phyloP scores from a whole-genome alignment of 2,888 invertebrate species.

The Scaptomyza reducta region DNA sequence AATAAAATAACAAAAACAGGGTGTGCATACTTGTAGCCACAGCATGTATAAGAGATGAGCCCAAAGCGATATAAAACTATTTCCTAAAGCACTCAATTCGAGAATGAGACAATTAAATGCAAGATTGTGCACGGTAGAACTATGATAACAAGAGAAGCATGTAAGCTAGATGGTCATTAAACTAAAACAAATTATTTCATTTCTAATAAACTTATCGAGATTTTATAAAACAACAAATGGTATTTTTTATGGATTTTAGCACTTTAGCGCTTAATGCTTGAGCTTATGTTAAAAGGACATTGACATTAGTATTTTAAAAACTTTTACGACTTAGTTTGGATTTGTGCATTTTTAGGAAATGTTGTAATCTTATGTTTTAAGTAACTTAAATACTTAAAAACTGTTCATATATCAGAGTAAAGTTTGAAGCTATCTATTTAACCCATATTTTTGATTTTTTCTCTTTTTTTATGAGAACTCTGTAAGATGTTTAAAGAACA shows the following conservation, averaged over 20 bases:
- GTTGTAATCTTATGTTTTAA: too few species aligned
- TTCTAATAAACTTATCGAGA: not conserved
- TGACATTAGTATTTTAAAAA: not conserved
- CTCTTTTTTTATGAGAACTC: too few species aligned
- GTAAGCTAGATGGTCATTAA: not conserved
- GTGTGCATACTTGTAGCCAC: slow-evolving; percentile 29
- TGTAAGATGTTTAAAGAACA: too few species aligned
- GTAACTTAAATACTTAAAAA: too few species aligned
- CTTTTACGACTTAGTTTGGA: too few species aligned
- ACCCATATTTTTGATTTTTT: too few species aligned
- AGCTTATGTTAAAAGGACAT: not conserved
- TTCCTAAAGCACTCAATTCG: not conserved
- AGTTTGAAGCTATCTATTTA: too few species aligned
- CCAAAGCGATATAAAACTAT: not conserved
- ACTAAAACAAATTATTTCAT: too few species aligned
- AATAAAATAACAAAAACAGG: slow-evolving; percentile 66
- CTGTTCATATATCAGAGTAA: too few species aligned
- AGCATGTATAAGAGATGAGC: slow-evolving; percentile 1
- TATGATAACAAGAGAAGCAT: slow-evolving; percentile 2
- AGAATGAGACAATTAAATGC: slow-evolving; percentile 5
- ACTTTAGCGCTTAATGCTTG: too few species aligned
- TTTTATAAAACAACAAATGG: not conserved
- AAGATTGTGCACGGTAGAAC: not conserved
- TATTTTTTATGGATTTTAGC: not conserved
- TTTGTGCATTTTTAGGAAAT: too few species aligned